Conservation (phyloP, 2,797 vertebrate species). For the Chromis chromis region DNA sequence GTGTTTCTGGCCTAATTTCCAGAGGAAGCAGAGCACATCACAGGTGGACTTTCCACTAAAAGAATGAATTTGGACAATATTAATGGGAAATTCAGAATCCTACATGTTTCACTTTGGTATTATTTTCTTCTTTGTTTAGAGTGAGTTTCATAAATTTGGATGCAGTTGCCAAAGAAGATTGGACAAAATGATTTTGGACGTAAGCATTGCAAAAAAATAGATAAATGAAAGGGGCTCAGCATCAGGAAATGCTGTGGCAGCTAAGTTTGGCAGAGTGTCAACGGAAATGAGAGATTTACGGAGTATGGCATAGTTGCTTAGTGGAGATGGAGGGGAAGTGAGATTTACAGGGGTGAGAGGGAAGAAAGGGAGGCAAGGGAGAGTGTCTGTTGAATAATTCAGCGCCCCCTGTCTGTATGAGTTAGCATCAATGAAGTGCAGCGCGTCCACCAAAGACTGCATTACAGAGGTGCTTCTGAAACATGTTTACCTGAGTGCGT, state of each 20-base stretch:
- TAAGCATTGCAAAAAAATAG: slow-evolving; percentile 7
- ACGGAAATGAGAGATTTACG: slow-evolving; percentile 64
- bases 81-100: not conserved
- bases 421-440: slow-evolving; percentile 82
- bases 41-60: slow-evolving; percentile 11
- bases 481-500: slow-evolving; percentile 53
- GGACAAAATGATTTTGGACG: slow-evolving; percentile 9
- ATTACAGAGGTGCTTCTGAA: slow-evolving; percentile 46
- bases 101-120: slow-evolving; percentile 10
- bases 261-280: slow-evolving; percentile 38
- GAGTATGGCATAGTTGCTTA: slow-evolving; percentile 53
- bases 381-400: slow-evolving; percentile 85
- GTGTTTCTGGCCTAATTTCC: slow-evolving; percentile 50
- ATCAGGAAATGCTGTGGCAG: not conserved
- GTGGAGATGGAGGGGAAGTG: slow-evolving; percentile 64
- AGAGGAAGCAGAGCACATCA: slow-evolving; percentile 26
- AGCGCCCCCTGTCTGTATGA: slow-evolving; percentile 80
- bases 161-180: slow-evolving; percentile 16
- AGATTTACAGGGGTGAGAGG: slow-evolving; percentile 70
- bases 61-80: slow-evolving; percentile 13
- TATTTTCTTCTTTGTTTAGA: slow-evolving; percentile 21
- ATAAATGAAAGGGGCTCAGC: not conserved
- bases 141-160: slow-evolving; percentile 29
- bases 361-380: slow-evolving; percentile 57
- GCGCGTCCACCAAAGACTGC: slow-evolving; percentile 70